These are phyloP conservation scores for Pararge aegeria DNA, from an alignment of 1,140 invertebrate genomes.

Conservation along the genomic window DNA sequence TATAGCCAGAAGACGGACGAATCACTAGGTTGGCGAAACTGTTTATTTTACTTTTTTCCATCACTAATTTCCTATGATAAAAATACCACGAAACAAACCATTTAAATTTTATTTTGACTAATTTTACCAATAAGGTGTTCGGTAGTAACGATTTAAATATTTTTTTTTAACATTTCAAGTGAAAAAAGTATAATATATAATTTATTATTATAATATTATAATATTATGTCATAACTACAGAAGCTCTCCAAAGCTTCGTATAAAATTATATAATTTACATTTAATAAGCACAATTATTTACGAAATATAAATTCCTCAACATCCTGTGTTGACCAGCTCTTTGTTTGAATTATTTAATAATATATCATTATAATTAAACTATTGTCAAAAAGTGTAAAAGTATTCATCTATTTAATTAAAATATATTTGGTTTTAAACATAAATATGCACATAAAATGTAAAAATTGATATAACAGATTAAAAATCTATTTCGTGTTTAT, in stretches of 20 bases:
- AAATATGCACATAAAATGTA: neutral
- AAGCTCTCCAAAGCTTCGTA: constrained; percentile 15
- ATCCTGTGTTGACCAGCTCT: neutral
- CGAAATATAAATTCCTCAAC: constrained; percentile 1
- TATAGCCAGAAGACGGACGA: no score
- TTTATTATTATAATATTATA: neutral
- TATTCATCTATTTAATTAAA: neutral
- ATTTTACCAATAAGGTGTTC: neutral
- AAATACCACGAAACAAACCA: no score
- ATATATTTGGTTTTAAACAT: neutral
- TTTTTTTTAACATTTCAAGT: neutral
- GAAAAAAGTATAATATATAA: constrained; percentile 5
- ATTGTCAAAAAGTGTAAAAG: constrained; percentile 7
- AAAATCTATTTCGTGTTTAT: neutral
- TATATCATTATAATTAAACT: constrained; percentile 2
- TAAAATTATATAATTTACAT: constrained; percentile 16
- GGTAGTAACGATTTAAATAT: neutral
- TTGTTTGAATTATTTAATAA: neutral
- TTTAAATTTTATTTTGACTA: neutral
- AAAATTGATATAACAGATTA: neutral
- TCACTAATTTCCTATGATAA: no score
- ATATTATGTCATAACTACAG: constrained; percentile 11
- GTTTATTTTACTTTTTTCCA: no score
- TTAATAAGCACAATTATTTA: constrained; percentile 7
- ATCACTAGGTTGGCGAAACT: no score